Conservation (phyloP, 2,113 vertebrate genomes). For the Platycercus adscitus region DNA sequence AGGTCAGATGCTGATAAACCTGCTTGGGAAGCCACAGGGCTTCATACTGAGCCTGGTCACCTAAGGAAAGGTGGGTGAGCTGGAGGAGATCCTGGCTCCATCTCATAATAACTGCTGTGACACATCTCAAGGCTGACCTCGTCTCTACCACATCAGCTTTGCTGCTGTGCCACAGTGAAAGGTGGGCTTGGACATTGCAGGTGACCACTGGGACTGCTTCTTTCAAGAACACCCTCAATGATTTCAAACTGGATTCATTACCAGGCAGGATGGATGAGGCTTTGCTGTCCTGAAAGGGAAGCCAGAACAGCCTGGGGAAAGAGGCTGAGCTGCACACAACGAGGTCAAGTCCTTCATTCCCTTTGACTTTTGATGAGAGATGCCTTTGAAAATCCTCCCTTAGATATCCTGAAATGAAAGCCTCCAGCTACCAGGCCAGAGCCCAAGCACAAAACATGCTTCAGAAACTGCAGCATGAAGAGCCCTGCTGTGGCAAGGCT, state of each 20-base stretch:
- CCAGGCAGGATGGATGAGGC: background rate
- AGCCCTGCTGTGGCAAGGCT: background rate
- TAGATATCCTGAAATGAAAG: background rate
- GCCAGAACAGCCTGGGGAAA: background rate
- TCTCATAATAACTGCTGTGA: background rate
- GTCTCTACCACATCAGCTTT: background rate
- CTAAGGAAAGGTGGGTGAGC: background rate
- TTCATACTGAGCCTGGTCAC: background rate
- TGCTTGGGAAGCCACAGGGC: background rate
- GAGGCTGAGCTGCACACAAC: background rate
- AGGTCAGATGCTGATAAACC: background rate
- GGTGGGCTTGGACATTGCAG: background rate
- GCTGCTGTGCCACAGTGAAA: background rate
- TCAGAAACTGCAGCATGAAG: background rate
- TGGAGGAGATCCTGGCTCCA: background rate
- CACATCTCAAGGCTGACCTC: background rate
- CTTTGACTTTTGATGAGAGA: constrained; percentile 39
- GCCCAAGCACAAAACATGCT: background rate
- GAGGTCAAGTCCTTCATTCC: constrained; percentile 45
- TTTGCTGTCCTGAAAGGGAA: background rate
- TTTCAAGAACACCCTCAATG: background rate
- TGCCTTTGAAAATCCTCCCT: constrained; percentile 46
- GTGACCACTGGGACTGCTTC: background rate
- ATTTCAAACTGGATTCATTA: background rate
- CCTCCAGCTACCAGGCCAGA: background rate